Percentiles rank a stretch among this genome's conserved stretches.
phyloP scores from a whole-genome alignment of 1,140 invertebrate genomes.

The Drosophila arawakana region DNA sequence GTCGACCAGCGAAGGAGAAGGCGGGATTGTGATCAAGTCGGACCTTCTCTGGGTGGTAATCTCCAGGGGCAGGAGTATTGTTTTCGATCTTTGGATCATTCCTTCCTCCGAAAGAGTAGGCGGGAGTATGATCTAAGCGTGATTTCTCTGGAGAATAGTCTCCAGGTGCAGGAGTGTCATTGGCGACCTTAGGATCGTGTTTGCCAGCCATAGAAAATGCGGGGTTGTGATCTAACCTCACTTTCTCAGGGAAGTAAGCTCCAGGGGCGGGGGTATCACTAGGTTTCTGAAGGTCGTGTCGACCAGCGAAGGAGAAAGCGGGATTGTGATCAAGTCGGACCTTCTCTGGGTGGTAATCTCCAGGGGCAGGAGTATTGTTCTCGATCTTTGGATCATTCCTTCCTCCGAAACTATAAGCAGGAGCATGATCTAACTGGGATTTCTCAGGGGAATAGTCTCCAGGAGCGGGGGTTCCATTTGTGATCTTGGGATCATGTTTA shows the following conservation, averaged over 20 bases:
- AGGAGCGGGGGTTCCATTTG: conserved; percentile 88
- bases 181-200: conserved; percentile 85
- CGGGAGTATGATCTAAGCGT: conserved; percentile 85
- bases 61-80: conserved; percentile 85
- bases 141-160: conserved; percentile 91
- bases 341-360: no score
- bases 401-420: conserved; percentile 2
- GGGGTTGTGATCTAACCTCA: conserved; percentile 86
- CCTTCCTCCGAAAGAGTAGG: conserved; percentile 86
- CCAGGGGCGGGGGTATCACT: conserved; percentile 85
- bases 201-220: conserved; percentile 87
- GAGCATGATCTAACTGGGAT: conserved; percentile 86
- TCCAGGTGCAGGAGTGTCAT: conserved; percentile 88
- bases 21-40: conserved; percentile 85
- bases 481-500: conserved; percentile 86
- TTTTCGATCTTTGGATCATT: conserved; percentile 79
- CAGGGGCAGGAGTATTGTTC: no score
- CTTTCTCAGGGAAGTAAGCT: conserved; percentile 87
- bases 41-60: conserved; percentile 87
- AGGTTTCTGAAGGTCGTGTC: no score
- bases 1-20: conserved; percentile 85
- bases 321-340: no score
- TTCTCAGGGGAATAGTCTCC: conserved; percentile 87
- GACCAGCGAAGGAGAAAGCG: no score
- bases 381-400: no score